Conservation (phyloP, 2,888 invertebrate genomes). For the Galeopsomyia nigrocyanea region DNA sequence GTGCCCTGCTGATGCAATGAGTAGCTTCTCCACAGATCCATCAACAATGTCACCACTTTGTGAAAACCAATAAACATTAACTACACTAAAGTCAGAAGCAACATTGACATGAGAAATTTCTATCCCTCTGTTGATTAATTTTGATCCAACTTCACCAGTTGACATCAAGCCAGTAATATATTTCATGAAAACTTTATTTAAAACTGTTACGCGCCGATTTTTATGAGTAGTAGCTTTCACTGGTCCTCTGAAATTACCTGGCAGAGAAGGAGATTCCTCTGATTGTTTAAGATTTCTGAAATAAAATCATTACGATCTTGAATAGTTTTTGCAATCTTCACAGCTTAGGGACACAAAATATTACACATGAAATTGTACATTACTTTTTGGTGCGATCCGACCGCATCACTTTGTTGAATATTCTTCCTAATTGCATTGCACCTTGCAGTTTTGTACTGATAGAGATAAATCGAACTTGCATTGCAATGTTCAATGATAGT, state of each 20-base stretch:
- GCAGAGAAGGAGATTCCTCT: no score
- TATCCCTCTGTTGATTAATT: constrained; percentile 77
- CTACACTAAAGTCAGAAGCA: constrained; percentile 75
- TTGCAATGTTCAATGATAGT: neutral
- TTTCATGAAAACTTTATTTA: constrained; percentile 87
- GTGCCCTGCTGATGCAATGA: constrained; percentile 73
- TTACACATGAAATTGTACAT: neutral
- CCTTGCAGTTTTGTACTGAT: constrained; percentile 25
- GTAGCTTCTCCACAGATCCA: constrained; percentile 70
- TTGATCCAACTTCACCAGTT: constrained; percentile 74
- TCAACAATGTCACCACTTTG: constrained; percentile 66
- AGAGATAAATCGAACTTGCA: constrained; percentile 31
- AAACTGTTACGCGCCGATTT: constrained; percentile 74
- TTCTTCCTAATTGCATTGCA: constrained; percentile 24
- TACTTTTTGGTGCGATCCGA: constrained; percentile 32
- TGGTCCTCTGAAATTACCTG: constrained; percentile 11
- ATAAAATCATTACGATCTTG: neutral
- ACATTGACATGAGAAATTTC: constrained; percentile 82
- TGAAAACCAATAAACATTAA: constrained; percentile 82
- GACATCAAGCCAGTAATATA: constrained; percentile 84
- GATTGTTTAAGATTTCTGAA: no score
- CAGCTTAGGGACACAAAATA: no score
- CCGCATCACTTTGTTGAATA: constrained; percentile 43
- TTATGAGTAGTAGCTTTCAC: constrained; percentile 68
- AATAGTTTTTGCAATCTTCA: no score